Evolutionary conservation across 1,140 invertebrate species (phyloP).

Genomic region (Periplaneta americana): DNA sequence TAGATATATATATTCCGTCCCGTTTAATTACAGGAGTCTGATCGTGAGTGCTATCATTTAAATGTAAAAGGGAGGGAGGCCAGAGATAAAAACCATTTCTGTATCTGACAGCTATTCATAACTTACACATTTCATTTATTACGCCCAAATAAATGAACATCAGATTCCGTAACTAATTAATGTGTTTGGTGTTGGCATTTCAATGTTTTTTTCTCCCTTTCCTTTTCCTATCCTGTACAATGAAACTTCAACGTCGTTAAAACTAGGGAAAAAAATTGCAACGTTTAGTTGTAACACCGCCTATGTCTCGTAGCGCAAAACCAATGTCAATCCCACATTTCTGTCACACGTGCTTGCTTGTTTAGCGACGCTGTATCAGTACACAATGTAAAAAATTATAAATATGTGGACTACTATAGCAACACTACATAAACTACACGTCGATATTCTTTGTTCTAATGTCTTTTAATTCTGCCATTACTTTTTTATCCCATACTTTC

Average conservation of each 20-base stretch:
- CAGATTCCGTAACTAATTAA: background rate
- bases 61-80: background rate
- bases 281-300: background rate
- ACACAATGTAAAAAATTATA: too few relatives aligned
- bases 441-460: too few relatives aligned
- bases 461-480: too few relatives aligned
- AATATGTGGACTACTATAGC: too few relatives aligned
- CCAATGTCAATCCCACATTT: too few relatives aligned
- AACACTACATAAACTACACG: too few relatives aligned
- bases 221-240: background rate
- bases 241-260: background rate
- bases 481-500: too few relatives aligned
- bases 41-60: background rate
- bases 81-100: constrained; percentile 5
- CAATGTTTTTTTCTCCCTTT: background rate
- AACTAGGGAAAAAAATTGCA: background rate
- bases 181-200: background rate
- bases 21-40: background rate
- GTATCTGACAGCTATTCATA: constrained; percentile 16
- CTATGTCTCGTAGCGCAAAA: background rate
- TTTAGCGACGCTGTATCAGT: too few relatives aligned
- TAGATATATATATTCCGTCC: background rate
- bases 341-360: too few relatives aligned
- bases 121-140: constrained; percentile 12
- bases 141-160: background rate